Base-by-base conservation (phyloP, 1,140 invertebrate species). In the Rhagoletis zephyria region DNA sequence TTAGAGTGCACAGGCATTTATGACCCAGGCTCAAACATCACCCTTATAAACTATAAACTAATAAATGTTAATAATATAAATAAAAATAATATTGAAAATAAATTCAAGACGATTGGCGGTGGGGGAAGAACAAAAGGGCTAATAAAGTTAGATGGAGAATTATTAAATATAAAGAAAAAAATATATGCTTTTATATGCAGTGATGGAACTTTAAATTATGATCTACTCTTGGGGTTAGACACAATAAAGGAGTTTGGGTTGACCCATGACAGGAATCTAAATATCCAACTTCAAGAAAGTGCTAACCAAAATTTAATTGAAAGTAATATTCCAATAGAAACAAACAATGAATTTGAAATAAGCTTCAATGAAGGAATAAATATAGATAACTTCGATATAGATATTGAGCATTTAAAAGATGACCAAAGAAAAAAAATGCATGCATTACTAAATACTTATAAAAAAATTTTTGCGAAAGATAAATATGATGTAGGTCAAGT, bases 331-430 rank as follows among this genome's bases (percentile, higher is more conserved):
- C 10, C 10, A 3, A 56, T 51, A 85, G 3, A 42, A 16, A 85
- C 12, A 14, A 14, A 42, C 2, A 85, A 10, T 48, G 42, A 51
- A 85, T 16, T 16, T 3, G 3, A 51, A 88, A 85, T 89, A 88
- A 91, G 92, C 88, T 92, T 92, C 88, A 91, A 93, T 88, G 89
- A 90, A 90, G 87, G 92, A 86, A 88, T 90, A 88, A 87, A 90
- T 9, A 40, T 9, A n/a, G 40, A 86, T 60, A n/a, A 7, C 6
- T 61, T 86, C n/a, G 42, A 63, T 16, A 86, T 86, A 61, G 9
- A 6, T 61, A 63, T 42, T 6, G 40, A n/a, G 6, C 7, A 86
- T 63, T 4, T 86, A 89, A 88, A 90, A 74, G n/a, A 2, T 51
- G 12, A 90, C 85, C 88, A 92, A 88, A 87, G 89, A 87, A 77